These are phyloP conservation scores for Gnathonemus longibarbis DNA, from an alignment of 2,113 vertebrate species.

Conservation along the genomic window DNA sequence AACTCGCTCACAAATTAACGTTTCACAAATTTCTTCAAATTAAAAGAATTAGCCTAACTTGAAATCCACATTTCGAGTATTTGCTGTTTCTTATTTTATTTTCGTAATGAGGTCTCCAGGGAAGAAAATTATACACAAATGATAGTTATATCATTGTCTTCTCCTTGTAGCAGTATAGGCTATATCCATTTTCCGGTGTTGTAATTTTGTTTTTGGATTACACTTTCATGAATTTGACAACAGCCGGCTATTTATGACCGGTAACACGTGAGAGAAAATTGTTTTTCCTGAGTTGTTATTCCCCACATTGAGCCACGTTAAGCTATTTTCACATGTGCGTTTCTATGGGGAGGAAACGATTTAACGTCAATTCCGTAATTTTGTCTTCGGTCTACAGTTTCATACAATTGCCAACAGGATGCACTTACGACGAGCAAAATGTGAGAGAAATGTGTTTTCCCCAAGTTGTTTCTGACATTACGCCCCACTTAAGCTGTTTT, in stretches of 20 bases:
- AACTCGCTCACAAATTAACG: background rate
- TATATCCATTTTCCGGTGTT: background rate
- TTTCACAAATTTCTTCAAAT: background rate
- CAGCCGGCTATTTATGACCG: background rate
- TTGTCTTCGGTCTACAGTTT: background rate
- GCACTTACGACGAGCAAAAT: background rate
- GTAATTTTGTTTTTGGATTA: background rate
- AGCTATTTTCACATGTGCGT: background rate
- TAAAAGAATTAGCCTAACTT: background rate
- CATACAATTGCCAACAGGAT: background rate
- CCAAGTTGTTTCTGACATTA: background rate
- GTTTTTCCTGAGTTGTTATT: background rate
- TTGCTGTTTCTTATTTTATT: background rate
- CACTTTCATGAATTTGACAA: background rate
- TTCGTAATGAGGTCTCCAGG: background rate
- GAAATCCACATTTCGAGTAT: background rate
- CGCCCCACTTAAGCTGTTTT: background rate
- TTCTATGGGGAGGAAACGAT: background rate
- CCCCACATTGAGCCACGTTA: background rate
- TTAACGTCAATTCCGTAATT: background rate
- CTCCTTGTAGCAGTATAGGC: background rate
- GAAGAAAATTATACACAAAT: background rate
- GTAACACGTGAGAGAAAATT: background rate
- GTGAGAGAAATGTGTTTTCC: background rate
- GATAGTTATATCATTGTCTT: background rate